phyloP scores from a whole-genome alignment of 1,140 invertebrate genomes.

The Procambarus clarkii region DNA sequence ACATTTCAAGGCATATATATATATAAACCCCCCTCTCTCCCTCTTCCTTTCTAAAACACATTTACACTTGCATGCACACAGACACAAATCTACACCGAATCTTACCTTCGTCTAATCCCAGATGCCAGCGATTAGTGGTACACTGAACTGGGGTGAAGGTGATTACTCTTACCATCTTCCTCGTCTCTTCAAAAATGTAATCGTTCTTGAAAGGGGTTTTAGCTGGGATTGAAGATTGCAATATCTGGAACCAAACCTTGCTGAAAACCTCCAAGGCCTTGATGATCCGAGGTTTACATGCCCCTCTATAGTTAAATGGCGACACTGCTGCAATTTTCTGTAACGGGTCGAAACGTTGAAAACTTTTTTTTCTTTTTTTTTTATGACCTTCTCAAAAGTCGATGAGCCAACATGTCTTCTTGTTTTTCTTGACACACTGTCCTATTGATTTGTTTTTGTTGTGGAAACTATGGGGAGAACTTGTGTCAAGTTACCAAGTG shows the following conservation, averaged over 20 bases:
- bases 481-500: neutral
- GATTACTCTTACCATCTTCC: neutral
- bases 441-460: neutral
- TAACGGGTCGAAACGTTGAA: neutral
- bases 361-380: neutral
- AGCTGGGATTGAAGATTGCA: neutral
- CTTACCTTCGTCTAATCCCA: neutral
- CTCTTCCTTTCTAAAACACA: neutral
- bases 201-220: neutral
- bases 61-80: slow-evolving; percentile 19
- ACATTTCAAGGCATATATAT: slow-evolving; percentile 28
- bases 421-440: neutral
- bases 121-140: neutral
- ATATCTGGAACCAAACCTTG: neutral
- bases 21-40: slow-evolving; percentile 14
- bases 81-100: neutral
- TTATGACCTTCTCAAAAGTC: neutral
- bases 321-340: neutral
- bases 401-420: neutral
- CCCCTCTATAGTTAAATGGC: neutral
- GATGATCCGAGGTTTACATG: neutral
- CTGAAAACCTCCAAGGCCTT: neutral
- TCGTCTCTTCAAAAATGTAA: neutral
- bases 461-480: neutral
- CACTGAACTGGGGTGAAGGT: neutral